Conservation (phyloP, 1,140 invertebrate genomes). For the Ruditapes philippinarum region DNA sequence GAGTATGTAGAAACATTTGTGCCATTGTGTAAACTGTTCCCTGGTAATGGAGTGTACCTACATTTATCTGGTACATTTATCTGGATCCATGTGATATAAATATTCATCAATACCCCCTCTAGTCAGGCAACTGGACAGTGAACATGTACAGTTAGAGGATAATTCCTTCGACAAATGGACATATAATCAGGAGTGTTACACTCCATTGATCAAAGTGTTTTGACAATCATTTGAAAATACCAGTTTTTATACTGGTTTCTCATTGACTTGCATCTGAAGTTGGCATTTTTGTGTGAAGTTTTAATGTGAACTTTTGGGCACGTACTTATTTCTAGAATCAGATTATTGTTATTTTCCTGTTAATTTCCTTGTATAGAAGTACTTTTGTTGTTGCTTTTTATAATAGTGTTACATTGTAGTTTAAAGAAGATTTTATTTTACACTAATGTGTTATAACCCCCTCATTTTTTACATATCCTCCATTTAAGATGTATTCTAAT, state of each 20-base stretch:
- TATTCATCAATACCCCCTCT: background rate
- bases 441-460: background rate
- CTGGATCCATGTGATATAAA: background rate
- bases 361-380: background rate
- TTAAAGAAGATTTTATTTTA: background rate
- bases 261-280: background rate
- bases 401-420: background rate
- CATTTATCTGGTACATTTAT: background rate
- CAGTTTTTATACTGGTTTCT: background rate
- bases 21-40: background rate
- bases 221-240: slow-evolving; percentile 20
- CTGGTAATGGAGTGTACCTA: too few relatives aligned
- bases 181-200: too few relatives aligned
- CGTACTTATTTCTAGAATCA: background rate
- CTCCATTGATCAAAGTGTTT: background rate
- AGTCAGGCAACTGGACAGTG: background rate
- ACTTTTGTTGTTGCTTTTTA: slow-evolving; percentile 22
- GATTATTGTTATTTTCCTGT: background rate
- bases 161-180: too few relatives aligned
- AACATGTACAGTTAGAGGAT: too few relatives aligned
- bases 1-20: too few relatives aligned
- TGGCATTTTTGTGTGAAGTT: background rate
- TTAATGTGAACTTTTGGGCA: background rate
- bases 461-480: background rate
- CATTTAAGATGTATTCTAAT: background rate